Base-by-base conservation (phyloP, 1,140 invertebrate genomes). In the Stegodyphus mimosarum region DNA sequence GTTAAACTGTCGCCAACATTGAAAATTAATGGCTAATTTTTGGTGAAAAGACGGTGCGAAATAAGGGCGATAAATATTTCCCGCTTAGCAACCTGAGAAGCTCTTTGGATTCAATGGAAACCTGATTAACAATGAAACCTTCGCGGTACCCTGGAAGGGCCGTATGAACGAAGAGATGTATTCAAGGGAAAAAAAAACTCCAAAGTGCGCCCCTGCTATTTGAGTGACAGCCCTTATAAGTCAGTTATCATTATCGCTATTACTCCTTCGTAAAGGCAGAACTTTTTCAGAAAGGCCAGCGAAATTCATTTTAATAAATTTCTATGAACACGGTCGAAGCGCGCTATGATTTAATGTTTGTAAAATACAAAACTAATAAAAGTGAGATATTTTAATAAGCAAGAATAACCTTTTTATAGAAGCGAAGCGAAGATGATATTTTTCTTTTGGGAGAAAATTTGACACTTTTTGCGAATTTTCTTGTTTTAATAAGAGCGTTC, bases 401-500 rank as follows among this genome's bases (percentile, higher is more conserved):
- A 15, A 9, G 55, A 60, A 33, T 33, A 33, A 70, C 55, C 80
- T 83, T 83, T 83, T 83, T 83, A 53, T 72, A 7, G 49, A n/a
- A 9, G 55, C 52, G 13, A 79, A 80, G 70, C 67, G 78, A 10
- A 15, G 71, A 15, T 11, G 51, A 63, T 63, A 71, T 55, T 83
- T 83, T 83, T 83, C 63, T 60, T 83, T 74, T 52, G 17, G 48
- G 18, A 15, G 15, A 33, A 33, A 51, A 74, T 33, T 33, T 33
- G 33, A 33, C 33, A 33, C 60, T 74, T 83, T 83, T 73, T 83
- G 70, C 51, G 51, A 15, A 49, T 72, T 64, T 81, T 72, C 70
- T 81, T 81, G 78, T 71, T 74, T 83, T 83, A 83, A 83, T 83
- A 83, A 83, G 53, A n/a, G 48, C n/a, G 69, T 49, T 81, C 51